Evolutionary conservation across 2,888 invertebrate species (phyloP), one percentile per base, ranked within the genome.

Genomic region (Cyrtodaria siliqua): DNA sequence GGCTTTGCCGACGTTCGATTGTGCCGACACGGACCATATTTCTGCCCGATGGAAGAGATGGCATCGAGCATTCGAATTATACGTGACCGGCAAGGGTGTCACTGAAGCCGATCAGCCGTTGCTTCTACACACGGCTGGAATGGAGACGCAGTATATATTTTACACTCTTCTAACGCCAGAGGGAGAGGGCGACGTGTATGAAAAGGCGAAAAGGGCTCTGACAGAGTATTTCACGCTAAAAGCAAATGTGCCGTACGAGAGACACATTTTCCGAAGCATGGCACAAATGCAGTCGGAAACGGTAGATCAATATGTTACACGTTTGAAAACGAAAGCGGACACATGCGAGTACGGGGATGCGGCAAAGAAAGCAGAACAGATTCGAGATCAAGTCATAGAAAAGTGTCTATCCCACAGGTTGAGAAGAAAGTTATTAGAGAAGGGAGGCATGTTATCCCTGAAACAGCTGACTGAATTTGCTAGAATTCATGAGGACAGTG

Each of bases 121-220:
- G 27, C 29, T 71, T 20, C 26, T 79, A n/a, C 79, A 72, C 44
- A 49, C 61, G 61, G 79, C 75, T 50, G 79, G 72, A n/a, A 59
- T 69, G 40, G 69, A 60, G 12, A 67, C 68, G 4, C 72, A 76
- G 14, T 69, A 79, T 23, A 64, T 72, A 23, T 70, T 62, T 20
- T 64, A 49, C 33, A 23, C 38, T 16, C 38, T 47, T 14, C 42
- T 33, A 3, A 44, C 20, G 18, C 24, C n/a, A 6, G 64, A 27
- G 14, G 70, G 42, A 4, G 50, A 64, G 2, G 44, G 29, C 24
- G 62, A 66, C 38, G 62, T 12, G 2, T 72, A 66, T 49, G 14
- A 29, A 12, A 53, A 69, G 24, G 55, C 70, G 1, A 38, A 57
- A 23, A 67, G 55, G 12, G 53, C 73, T 2, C 33, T 79, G 12